Evolutionary conservation across 2,888 invertebrate genomes (phyloP).

Genomic region (Synergus gifuensis): DNA sequence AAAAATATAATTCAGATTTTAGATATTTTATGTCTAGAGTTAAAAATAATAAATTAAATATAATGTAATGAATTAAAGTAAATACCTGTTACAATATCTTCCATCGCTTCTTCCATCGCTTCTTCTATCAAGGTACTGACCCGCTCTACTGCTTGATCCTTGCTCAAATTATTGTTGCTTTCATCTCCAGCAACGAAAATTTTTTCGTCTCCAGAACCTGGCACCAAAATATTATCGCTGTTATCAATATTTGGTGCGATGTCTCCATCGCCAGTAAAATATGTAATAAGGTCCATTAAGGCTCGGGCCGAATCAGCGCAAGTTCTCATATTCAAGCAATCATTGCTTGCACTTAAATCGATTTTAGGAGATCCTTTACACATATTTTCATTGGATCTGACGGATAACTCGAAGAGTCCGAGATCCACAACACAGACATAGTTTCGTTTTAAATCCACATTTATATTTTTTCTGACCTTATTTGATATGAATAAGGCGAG

Average conservation of each 20-base stretch:
- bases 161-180: conserved; percentile 82
- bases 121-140: conserved; percentile 92
- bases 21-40: background rate
- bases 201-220: conserved; percentile 70
- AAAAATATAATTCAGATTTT: background rate
- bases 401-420: conserved; percentile 90
- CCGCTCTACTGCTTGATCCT: conserved; percentile 87
- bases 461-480: conserved; percentile 78
- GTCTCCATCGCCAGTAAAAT: conserved; percentile 92
- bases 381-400: conserved; percentile 86
- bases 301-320: conserved; percentile 94
- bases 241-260: conserved; percentile 71
- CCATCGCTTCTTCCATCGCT: conserved; percentile 95
- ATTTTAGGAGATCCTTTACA: conserved; percentile 81
- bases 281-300: conserved; percentile 89
- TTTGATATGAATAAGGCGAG: conserved; percentile 88
- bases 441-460: conserved; percentile 83
- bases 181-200: conserved; percentile 73
- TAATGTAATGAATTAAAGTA: background rate
- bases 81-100: conserved; percentile 84
- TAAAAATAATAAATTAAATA: background rate
- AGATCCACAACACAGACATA: conserved; percentile 93
- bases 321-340: conserved; percentile 91
- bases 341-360: conserved; percentile 91
- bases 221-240: conserved; percentile 70